Conservation (phyloP, 2,888 invertebrate species). For the Geophilus truncorum region DNA sequence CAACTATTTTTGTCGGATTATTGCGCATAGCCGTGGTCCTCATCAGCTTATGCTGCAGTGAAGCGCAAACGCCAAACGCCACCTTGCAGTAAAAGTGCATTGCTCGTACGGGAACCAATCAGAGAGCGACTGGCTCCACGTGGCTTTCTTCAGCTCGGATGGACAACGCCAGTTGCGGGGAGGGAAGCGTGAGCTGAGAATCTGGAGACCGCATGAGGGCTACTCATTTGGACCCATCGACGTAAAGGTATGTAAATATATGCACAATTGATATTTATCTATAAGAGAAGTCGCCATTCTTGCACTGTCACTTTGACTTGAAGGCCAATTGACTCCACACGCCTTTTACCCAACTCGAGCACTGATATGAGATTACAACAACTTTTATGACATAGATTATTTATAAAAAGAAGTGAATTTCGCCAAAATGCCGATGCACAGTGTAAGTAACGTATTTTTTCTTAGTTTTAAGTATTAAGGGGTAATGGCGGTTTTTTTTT, state of each 20-base stretch:
- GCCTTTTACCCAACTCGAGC: neutral
- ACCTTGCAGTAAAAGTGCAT: neutral
- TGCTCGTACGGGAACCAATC: neutral
- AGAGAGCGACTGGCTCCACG: neutral
- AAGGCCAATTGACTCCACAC: neutral
- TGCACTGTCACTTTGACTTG: neutral
- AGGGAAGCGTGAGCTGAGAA: neutral
- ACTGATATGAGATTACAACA: neutral
- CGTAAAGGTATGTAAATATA: constrained; percentile 5
- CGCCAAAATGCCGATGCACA: neutral
- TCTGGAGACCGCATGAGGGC: neutral
- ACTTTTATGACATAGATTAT: neutral
- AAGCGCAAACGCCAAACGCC: constrained; percentile 2
- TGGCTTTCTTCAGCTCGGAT: neutral
- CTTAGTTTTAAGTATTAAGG: too few species aligned
- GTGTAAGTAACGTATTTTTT: too few species aligned
- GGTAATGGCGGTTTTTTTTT: too few species aligned
- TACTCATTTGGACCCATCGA: neutral
- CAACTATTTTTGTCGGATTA: neutral
- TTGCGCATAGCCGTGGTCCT: neutral
- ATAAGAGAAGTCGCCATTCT: neutral
- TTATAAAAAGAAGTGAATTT: neutral
- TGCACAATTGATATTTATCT: neutral
- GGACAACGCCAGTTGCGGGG: constrained; percentile 23
- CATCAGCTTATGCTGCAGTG: neutral